phyloP scores from a whole-genome alignment of 2,797 vertebrate genomes.

The Parambassis ranga region DNA sequence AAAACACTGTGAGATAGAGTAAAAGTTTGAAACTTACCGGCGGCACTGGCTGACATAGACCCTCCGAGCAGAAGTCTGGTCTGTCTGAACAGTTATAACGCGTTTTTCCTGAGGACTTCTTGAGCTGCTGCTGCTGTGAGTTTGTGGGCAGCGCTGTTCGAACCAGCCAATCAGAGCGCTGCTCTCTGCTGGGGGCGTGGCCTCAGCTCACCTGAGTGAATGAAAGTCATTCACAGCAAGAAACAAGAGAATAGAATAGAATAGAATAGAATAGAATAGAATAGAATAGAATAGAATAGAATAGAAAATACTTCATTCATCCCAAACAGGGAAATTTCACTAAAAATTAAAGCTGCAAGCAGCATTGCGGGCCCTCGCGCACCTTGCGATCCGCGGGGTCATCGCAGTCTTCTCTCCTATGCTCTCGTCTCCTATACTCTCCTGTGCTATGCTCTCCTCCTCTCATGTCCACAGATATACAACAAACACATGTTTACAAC shows the following conservation, averaged over 20 bases:
- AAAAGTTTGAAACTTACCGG: slow-evolving; percentile 40
- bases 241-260: background rate
- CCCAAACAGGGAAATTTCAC: too few relatives aligned
- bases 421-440: too few relatives aligned
- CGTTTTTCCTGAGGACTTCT: background rate
- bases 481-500: too few relatives aligned
- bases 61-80: background rate
- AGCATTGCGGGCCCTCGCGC: too few relatives aligned
- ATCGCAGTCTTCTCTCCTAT: too few relatives aligned
- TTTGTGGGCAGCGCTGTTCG: slow-evolving; percentile 72
- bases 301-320: too few relatives aligned
- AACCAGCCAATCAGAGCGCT: slow-evolving; percentile 75
- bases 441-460: too few relatives aligned
- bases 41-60: rapidly evolving
- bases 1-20: background rate
- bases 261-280: too few relatives aligned
- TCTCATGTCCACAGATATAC: too few relatives aligned
- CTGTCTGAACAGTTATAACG: rapidly evolving
- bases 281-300: too few relatives aligned
- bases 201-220: slow-evolving; percentile 51
- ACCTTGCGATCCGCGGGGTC: too few relatives aligned
- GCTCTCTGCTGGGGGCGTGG: slow-evolving; percentile 43
- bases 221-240: slow-evolving; percentile 10
- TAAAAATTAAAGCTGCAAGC: too few relatives aligned
- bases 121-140: slow-evolving; percentile 15